A percentile compares a stretch with the other conserved stretches of the same genome.
These are phyloP conservation scores for Sericinus montela DNA, from an alignment of 2,888 invertebrate species.

Conservation along the genomic window DNA sequence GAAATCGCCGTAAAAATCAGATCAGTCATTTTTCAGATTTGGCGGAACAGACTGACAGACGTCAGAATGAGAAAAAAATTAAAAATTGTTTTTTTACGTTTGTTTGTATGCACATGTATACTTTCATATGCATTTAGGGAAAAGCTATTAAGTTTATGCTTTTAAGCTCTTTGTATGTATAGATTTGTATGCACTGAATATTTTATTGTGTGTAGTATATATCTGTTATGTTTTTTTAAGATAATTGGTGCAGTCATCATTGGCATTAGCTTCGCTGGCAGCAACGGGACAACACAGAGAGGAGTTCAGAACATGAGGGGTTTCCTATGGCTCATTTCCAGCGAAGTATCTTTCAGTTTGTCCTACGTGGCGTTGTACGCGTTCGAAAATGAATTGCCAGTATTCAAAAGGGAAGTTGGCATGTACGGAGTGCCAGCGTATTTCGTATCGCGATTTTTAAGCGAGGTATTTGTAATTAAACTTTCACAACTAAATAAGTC, in stretches of 20 bases:
- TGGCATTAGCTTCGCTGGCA: slow-evolving; percentile 58
- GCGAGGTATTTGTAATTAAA: slow-evolving; percentile 53
- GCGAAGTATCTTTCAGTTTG: slow-evolving; percentile 68
- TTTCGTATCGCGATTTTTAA: slow-evolving; percentile 51
- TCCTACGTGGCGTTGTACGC: slow-evolving; percentile 68
- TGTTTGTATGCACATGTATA: no score
- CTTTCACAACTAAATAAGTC: no score
- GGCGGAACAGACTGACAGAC: no score
- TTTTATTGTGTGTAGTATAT: no score
- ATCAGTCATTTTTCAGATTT: no score
- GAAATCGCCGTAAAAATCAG: no score
- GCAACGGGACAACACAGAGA: slow-evolving; percentile 59
- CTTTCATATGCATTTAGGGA: no score
- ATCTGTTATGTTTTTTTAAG: slow-evolving; percentile 33
- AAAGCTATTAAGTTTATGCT: no score
- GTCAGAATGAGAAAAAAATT: no score
- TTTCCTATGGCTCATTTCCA: slow-evolving; percentile 67
- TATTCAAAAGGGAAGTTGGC: slow-evolving; percentile 66
- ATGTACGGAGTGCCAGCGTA: slow-evolving; percentile 67
- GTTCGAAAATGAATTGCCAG: slow-evolving; percentile 54
- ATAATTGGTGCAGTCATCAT: slow-evolving; percentile 62
- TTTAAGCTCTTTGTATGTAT: no score
- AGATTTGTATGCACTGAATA: no score
- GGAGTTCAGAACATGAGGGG: slow-evolving; percentile 71
- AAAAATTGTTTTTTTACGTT: no score